phyloP scores from a whole-genome alignment of 2,113 vertebrate species.

The Anser brachyrhynchus region DNA sequence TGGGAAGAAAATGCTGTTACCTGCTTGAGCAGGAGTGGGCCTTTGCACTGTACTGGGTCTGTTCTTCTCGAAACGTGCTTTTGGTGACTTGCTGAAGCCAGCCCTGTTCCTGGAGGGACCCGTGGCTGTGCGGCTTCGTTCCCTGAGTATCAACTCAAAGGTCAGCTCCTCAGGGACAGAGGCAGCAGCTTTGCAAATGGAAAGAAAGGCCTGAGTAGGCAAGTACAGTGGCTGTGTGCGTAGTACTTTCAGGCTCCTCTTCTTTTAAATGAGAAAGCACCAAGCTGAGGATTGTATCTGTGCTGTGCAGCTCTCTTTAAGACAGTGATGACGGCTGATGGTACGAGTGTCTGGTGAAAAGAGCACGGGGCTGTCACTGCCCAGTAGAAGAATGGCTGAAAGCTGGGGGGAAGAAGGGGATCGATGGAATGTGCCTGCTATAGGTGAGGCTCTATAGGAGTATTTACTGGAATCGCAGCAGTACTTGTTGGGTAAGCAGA shows the following conservation, averaged over 20 bases:
- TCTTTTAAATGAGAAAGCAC: neutral
- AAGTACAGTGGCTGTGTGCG: neutral
- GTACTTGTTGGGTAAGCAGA: constrained; percentile 31
- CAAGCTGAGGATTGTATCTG: too few relatives aligned
- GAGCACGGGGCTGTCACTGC: accelerated
- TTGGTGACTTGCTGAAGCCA: neutral
- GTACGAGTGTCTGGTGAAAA: neutral
- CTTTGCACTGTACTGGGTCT: neutral
- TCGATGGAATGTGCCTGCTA: neutral
- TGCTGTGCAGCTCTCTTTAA: neutral
- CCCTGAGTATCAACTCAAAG: neutral
- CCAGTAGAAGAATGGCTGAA: neutral
- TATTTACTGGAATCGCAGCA: neutral
- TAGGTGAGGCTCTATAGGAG: neutral
- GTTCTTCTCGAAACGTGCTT: neutral
- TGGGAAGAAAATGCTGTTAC: neutral
- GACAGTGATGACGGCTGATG: neutral
- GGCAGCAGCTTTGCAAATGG: neutral
- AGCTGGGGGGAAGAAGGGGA: neutral
- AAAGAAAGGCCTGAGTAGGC: neutral
- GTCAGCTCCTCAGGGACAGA: neutral
- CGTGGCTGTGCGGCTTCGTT: neutral
- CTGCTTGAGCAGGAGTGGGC: neutral
- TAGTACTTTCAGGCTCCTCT: neutral
- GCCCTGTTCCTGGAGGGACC: too few relatives aligned